Conservation (phyloP, 2,797 vertebrate species). For the Rallus crepitans region DNA sequence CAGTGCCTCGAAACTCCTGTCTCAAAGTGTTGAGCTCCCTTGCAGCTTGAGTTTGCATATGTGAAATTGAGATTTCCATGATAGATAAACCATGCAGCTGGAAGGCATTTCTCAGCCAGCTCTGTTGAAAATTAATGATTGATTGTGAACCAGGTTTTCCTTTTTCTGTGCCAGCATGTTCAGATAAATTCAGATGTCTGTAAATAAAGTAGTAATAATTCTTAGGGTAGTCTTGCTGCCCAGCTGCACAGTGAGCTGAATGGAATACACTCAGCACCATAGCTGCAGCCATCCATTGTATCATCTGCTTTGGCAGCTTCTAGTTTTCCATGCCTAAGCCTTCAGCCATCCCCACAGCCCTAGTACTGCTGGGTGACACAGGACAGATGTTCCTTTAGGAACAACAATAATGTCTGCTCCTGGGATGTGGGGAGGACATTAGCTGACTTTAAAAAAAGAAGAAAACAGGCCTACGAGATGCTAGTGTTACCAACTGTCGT, state of each 20-base stretch:
- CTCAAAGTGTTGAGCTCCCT: neutral
- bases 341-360: neutral
- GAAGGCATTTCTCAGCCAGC: slow-evolving; percentile 5
- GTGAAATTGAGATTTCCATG: slow-evolving; percentile 19
- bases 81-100: slow-evolving; percentile 23
- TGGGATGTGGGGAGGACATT: neutral
- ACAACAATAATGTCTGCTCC: neutral
- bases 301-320: neutral
- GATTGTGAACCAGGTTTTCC: slow-evolving; percentile 32
- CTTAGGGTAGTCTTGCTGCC: neutral
- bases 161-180: neutral
- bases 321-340: neutral
- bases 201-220: neutral
- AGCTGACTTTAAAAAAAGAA: neutral
- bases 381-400: neutral
- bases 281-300: neutral
- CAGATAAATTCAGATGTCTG: neutral
- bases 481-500: neutral
- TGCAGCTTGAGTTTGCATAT: neutral
- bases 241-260: neutral
- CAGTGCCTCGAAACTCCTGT: neutral
- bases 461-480: neutral
- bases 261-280: neutral
- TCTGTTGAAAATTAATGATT: slow-evolving; percentile 18
- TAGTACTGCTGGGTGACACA: neutral